phyloP scores from a whole-genome alignment of 2,113 vertebrate genomes.

The Brachyhypopomus gauderio region DNA sequence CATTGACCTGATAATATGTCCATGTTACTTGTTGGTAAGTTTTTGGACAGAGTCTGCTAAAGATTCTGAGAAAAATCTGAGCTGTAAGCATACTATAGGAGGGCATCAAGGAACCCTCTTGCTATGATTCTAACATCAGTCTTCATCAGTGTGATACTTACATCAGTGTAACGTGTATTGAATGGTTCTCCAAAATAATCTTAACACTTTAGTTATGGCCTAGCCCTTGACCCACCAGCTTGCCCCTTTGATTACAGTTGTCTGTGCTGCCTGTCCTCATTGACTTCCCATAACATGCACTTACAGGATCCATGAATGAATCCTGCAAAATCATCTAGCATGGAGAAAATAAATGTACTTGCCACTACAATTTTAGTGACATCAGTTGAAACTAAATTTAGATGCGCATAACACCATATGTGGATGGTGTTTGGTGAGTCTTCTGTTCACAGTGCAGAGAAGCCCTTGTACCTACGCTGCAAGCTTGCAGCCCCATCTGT shows the following conservation, averaged over 20 bases:
- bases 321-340: not conserved
- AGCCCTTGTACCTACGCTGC: too few relatives aligned
- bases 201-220: slow-evolving; percentile 37
- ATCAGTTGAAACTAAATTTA: slow-evolving; percentile 36
- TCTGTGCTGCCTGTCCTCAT: slow-evolving; percentile 26
- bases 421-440: not conserved
- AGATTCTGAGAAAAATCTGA: slow-evolving; percentile 41
- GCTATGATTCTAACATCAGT: slow-evolving; percentile 5
- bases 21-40: slow-evolving; percentile 38
- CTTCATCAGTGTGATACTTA: slow-evolving; percentile 12
- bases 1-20: slow-evolving; percentile 18
- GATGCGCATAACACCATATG: slow-evolving; percentile 41
- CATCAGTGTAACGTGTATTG: slow-evolving; percentile 21
- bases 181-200: slow-evolving; percentile 39
- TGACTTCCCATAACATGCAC: slow-evolving; percentile 24
- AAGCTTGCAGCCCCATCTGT: too few relatives aligned
- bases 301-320: too few relatives aligned
- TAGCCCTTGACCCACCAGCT: slow-evolving; percentile 42
- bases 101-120: slow-evolving; percentile 9
- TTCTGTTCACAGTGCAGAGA: too few relatives aligned
- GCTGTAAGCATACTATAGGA: slow-evolving; percentile 44
- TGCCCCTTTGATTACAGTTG: slow-evolving; percentile 31
- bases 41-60: slow-evolving; percentile 38
- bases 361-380: slow-evolving; percentile 6
- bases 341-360: not conserved